A percentile compares a stretch with the other conserved stretches of the same genome.
phyloP scores from a whole-genome alignment of 1,140 invertebrate genomes.

The Drosophila albomicans region DNA sequence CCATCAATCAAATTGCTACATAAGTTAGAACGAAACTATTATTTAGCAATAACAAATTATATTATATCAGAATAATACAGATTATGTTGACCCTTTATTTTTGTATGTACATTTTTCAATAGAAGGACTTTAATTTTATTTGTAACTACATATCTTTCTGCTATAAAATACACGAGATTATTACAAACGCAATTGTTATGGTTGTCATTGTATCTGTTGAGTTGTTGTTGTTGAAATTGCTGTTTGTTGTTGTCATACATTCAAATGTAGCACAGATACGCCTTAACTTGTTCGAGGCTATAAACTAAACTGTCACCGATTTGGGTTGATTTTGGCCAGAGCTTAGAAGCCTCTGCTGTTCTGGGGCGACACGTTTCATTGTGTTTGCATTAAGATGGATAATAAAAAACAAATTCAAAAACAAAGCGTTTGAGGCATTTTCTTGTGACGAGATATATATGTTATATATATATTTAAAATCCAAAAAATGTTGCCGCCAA shows the following conservation, averaged over 20 bases:
- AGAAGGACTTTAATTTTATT: not conserved
- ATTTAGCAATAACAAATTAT: no score
- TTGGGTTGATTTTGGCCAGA: slow-evolving; percentile 22
- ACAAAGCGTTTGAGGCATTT: slow-evolving; percentile 7
- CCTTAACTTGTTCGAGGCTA: slow-evolving; percentile 60
- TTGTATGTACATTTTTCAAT: no score
- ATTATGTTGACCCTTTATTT: no score
- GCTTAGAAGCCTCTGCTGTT: not conserved
- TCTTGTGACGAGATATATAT: no score
- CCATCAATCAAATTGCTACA: no score
- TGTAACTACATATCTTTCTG: not conserved
- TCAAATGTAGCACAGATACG: slow-evolving; percentile 63
- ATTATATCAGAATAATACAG: no score
- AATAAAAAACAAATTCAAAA: no score
- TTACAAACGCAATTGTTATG: slow-evolving; percentile 36
- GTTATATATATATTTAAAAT: no score
- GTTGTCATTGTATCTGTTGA: slow-evolving; percentile 23
- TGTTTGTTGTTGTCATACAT: slow-evolving; percentile 43
- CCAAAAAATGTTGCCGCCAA: no score
- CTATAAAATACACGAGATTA: slow-evolving; percentile 38
- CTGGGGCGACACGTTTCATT: slow-evolving; percentile 5
- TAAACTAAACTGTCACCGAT: slow-evolving; percentile 77
- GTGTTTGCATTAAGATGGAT: slow-evolving; percentile 24
- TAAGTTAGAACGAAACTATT: no score
- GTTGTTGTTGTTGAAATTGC: slow-evolving; percentile 24